Evolutionary conservation across 1,140 invertebrate species (phyloP).

Genomic region (Elysia chlorotica): DNA sequence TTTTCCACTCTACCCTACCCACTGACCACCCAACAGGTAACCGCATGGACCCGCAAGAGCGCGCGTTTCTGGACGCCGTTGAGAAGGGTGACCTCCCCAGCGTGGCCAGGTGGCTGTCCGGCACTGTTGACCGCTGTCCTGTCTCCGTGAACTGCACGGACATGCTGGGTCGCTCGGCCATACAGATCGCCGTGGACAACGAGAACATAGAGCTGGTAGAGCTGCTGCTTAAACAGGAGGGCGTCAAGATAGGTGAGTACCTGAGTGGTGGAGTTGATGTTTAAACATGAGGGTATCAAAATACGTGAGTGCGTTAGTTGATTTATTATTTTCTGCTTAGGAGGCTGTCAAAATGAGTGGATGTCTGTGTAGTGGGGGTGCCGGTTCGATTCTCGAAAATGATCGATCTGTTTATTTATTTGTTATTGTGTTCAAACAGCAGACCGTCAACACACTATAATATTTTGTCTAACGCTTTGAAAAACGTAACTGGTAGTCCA

Average conservation of each 20-base stretch:
- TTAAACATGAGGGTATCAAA: no score
- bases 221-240: conserved; percentile 50
- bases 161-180: conserved; percentile 67
- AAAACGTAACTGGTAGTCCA: no score
- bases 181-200: conserved; percentile 63
- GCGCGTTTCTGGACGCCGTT: conserved; percentile 67
- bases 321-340: no score
- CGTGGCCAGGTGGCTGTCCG: conserved; percentile 63
- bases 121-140: conserved; percentile 56
- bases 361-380: no score
- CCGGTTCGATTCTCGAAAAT: no score
- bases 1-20: neutral
- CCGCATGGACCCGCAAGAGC: conserved; percentile 62
- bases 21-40: conserved; percentile 48
- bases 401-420: no score
- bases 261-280: no score
- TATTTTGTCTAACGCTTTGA: no score
- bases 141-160: conserved; percentile 69
- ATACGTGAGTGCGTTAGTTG: no score
- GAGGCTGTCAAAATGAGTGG: no score
- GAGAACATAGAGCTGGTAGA: conserved; percentile 60
- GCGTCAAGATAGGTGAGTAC: conserved; percentile 53
- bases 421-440: no score
- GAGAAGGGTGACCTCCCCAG: conserved; percentile 67
- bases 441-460: no score